Base-by-base conservation (phyloP, 1,140 invertebrate genomes). In the Trichoplusia ni region DNA sequence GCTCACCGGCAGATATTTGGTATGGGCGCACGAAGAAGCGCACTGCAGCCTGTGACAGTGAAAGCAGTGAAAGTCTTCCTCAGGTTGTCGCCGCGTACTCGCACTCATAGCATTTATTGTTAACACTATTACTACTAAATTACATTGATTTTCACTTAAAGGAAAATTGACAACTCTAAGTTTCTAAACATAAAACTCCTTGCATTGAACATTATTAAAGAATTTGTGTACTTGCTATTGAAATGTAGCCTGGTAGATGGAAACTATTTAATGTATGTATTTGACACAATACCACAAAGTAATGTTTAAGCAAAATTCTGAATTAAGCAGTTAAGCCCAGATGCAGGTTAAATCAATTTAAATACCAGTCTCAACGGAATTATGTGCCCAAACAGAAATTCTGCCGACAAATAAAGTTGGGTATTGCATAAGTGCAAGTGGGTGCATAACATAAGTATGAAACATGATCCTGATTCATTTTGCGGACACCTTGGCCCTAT, bases 61-160 rank as follows among this genome's bases (percentile, higher is more conserved):
- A 88, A 89, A 88, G 82, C 84, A 86, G 84, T 86, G 85, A 89
- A 89, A 89, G 84, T 86, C 56, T 70, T 75, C 33, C 29, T 61
- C 69, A 62, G 59, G 7, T 42, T 23, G 35, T 56, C 56, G 56
- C 59, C 59, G 53, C 69, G 71, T 58, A 63, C 58, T 66, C 65
- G 62, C 69, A 58, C 56, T 68, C 46, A 63, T 58, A 70, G 54
- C 59, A 73, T 71, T 81, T 59, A 75, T 77, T 72, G 71, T 79
- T 73, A 70, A 64, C 75, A 68, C 33, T 65, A n/a, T n/a, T 70
- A 47, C 73, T 68, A 73, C 47, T 49, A 56, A 33, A 58, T 56
- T 25, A 19, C 40, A 31, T 35, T 60, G 18, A 27, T 18, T n/a
- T 27, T 11, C 11, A 49, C n/a, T n/a, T n/a, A n/a, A n/a, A n/a